phyloP scores from a whole-genome alignment of 2,888 invertebrate species.

The Malthinus seriepunctatus region DNA sequence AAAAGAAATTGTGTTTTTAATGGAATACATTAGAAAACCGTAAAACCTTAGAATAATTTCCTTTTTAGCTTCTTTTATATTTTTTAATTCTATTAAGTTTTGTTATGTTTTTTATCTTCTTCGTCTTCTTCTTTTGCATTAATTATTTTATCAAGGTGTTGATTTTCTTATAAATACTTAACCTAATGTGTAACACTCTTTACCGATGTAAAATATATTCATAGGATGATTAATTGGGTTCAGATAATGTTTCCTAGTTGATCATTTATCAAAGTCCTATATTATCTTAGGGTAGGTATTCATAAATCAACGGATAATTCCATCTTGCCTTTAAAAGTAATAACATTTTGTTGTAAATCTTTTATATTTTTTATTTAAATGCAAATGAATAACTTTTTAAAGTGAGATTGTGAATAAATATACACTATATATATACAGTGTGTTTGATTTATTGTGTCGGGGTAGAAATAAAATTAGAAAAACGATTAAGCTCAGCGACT shows the following conservation, averaged over 20 bases:
- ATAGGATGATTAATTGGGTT: slow-evolving; percentile 26
- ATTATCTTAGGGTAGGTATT: slow-evolving; percentile 30
- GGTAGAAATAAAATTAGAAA: background rate
- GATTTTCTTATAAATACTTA: slow-evolving; percentile 2
- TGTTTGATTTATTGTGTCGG: background rate
- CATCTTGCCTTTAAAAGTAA: slow-evolving; percentile 19
- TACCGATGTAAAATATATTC: slow-evolving; percentile 23
- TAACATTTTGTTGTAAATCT: slow-evolving; percentile 26
- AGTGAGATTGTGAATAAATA: background rate
- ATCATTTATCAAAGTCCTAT: slow-evolving; percentile 28
- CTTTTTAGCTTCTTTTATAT: slow-evolving; percentile 9
- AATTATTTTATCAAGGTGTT: background rate
- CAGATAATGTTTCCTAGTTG: slow-evolving; percentile 28
- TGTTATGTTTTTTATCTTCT: background rate
- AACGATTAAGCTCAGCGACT: too few relatives aligned
- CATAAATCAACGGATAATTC: slow-evolving; percentile 31
- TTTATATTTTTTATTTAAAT: background rate
- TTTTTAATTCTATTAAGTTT: background rate
- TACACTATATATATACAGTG: too few relatives aligned
- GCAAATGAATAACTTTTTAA: too few relatives aligned
- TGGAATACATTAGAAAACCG: slow-evolving; percentile 11
- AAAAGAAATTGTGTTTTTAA: slow-evolving; percentile 19
- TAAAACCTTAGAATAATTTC: slow-evolving; percentile 10
- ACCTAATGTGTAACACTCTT: slow-evolving; percentile 1
- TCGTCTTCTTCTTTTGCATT: background rate